Evolutionary conservation across 2,113 vertebrate genomes (phyloP), one percentile per base, ranked within the genome.

Genomic region (Rhabdornis inornatus): DNA sequence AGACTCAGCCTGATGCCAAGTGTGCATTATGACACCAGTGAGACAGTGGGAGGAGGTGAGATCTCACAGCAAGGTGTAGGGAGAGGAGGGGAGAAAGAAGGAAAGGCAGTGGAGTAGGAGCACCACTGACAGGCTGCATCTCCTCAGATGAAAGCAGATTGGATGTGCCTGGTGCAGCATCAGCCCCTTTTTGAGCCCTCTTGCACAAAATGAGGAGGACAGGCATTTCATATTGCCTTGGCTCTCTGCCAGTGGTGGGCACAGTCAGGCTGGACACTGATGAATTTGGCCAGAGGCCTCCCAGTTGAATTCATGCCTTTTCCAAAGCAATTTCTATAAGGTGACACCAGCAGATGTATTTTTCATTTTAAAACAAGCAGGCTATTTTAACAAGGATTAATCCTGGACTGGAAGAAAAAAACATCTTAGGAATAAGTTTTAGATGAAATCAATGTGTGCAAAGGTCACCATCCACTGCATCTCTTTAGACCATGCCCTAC

Each of bases 11-110:
- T 55, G n/a, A 63, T n/a, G 59, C 68, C 57, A 44, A 59, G 5
- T n/a, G 64, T 66, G n/a, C 10, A 0, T 57, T 40, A 10, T 39
- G 71, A 47, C 88, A 97, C 30, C 64, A 83, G 86, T 56, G 83
- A 92, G 90, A 93, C 83, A 6, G 79, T 40, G 72, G 83, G 76
- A 93, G 92, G 80, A 92, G 47, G 89, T 70, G 96, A 96, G 50
- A 77, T 86, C 89, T 94, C 86, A 81, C 85, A 63, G 76, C 40
- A 66, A 45, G 23, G 8, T 27, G 1, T 1, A 18, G 35, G 31
- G 27, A 74, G 33, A 49, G 30, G 21, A 31, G 21, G 22, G 25
- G 28, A 64, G 39, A 35, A 60, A 49, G 57, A 31, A 70, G 53
- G 28, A 42, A 59, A 89, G 28, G 10, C 69, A 79, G 45, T 15